Evolutionary conservation across 2,797 vertebrate species (phyloP).

Genomic region (Artibeus jamaicensis): DNA sequence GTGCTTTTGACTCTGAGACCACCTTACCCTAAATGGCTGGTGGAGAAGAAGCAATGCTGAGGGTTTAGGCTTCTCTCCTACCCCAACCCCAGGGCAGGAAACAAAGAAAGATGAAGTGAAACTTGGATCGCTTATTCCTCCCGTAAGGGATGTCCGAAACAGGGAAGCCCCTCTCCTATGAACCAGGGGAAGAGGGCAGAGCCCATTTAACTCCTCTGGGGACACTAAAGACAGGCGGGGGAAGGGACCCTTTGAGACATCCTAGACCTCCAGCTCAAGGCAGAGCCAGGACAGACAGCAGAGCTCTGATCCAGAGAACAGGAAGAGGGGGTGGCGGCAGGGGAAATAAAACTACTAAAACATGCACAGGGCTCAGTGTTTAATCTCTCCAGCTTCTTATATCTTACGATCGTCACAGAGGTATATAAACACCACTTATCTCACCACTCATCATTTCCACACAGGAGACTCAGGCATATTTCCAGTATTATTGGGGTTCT

Average conservation of each 20-base stretch:
- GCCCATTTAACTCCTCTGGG: not conserved
- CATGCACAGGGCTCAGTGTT: slow-evolving; percentile 60
- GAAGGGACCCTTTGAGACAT: not conserved
- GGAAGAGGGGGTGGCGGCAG: not conserved
- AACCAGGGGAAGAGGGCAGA: not conserved
- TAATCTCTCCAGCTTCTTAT: slow-evolving; percentile 63
- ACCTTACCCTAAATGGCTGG: not conserved
- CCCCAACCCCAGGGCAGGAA: slow-evolving; percentile 47
- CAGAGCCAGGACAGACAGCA: not conserved
- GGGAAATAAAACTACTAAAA: slow-evolving; percentile 70
- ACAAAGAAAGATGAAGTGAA: slow-evolving; percentile 69
- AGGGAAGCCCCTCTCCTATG: slow-evolving; percentile 12
- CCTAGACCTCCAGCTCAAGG: not conserved
- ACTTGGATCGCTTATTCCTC: slow-evolving; percentile 37
- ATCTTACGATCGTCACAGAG: not conserved
- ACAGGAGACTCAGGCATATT: not conserved
- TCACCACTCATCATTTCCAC: not conserved
- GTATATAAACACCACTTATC: not conserved
- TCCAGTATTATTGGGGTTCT: not conserved
- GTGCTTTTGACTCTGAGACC: not conserved
- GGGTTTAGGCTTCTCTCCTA: slow-evolving; percentile 12
- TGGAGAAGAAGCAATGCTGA: not conserved
- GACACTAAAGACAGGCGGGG: slow-evolving; percentile 2
- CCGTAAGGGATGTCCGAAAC: not conserved
- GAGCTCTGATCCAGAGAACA: not conserved